Evolutionary conservation across 2,888 invertebrate genomes (phyloP).

Genomic region (Hemithea aestivaria): DNA sequence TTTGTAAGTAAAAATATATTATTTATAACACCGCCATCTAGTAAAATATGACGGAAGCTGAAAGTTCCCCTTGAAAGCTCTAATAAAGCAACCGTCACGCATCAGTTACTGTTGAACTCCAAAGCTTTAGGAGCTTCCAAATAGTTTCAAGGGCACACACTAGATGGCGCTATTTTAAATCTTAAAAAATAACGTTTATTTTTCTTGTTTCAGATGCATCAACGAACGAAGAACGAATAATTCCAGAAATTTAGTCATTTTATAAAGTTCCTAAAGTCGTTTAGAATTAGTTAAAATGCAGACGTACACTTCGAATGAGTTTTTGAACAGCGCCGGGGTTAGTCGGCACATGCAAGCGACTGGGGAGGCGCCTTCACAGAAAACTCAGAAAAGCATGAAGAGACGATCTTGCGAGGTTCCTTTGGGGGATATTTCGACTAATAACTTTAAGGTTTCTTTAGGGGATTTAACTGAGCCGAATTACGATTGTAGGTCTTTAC

Average conservation of each 20-base stretch:
- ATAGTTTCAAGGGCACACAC: neutral
- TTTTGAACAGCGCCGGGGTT: constrained; percentile 68
- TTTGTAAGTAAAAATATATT: too few relatives aligned
- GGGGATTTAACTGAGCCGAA: constrained; percentile 62
- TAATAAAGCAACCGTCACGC: too few relatives aligned
- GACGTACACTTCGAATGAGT: constrained; percentile 73
- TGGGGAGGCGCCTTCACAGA: constrained; percentile 68
- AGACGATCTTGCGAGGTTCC: constrained; percentile 71
- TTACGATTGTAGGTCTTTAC: constrained; percentile 61
- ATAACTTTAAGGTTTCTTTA: constrained; percentile 70
- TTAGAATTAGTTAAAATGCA: constrained; percentile 46
- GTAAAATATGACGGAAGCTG: too few relatives aligned
- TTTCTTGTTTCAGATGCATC: constrained; percentile 64
- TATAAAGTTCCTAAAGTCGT: constrained; percentile 65
- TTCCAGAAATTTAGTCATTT: constrained; percentile 71
- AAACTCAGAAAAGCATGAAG: constrained; percentile 73
- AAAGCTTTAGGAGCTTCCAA: too few relatives aligned
- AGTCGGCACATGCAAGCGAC: constrained; percentile 74
- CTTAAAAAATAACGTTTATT: constrained; percentile 14
- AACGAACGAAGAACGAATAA: constrained; percentile 54
- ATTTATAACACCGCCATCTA: too few relatives aligned
- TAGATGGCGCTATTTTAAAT: constrained; percentile 9
- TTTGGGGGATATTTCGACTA: constrained; percentile 66
- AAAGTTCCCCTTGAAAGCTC: too few relatives aligned
- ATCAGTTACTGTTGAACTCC: too few relatives aligned